Conservation (phyloP, 2,888 invertebrate genomes). For the Aradus depressus region DNA sequence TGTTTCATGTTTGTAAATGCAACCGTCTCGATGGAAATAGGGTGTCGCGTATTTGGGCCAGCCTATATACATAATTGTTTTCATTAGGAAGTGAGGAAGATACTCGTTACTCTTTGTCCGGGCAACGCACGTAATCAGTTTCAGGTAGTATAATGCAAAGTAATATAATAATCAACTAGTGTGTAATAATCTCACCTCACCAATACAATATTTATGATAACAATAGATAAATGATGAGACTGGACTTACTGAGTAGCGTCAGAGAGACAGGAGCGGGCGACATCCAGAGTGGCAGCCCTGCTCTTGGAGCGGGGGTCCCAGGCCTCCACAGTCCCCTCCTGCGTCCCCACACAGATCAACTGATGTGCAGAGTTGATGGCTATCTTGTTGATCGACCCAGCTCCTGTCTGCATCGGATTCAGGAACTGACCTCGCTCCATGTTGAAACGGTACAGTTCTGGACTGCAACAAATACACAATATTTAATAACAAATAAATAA, state of each 20-base stretch:
- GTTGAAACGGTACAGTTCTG: conserved; percentile 86
- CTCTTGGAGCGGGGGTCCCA: conserved; percentile 85
- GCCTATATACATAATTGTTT: too few species aligned
- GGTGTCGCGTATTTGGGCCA: too few species aligned
- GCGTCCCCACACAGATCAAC: conserved; percentile 72
- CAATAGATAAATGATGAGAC: too few species aligned
- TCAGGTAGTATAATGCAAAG: too few species aligned
- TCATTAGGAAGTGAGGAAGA: too few species aligned
- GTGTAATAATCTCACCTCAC: too few species aligned
- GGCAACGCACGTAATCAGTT: too few species aligned
- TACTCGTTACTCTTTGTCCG: too few species aligned
- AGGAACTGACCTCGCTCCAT: conserved; percentile 91
- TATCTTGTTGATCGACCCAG: conserved; percentile 55
- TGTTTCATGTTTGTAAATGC: too few species aligned
- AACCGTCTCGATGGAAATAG: too few species aligned
- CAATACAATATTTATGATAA: too few species aligned
- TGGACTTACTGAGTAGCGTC: conserved; percentile 41
- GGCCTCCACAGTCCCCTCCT: conserved; percentile 86
- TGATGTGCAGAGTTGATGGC: conserved; percentile 81
- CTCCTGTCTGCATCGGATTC: conserved; percentile 66
- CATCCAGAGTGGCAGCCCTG: conserved; percentile 72
- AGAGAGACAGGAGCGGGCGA: conserved; percentile 53
- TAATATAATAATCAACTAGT: too few species aligned
- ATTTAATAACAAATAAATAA: conserved; percentile 4
- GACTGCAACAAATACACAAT: conserved; percentile 39